These are phyloP conservation scores for Cyprinodon diabolis DNA, from an alignment of 2,797 vertebrate species.

Conservation along the genomic window DNA sequence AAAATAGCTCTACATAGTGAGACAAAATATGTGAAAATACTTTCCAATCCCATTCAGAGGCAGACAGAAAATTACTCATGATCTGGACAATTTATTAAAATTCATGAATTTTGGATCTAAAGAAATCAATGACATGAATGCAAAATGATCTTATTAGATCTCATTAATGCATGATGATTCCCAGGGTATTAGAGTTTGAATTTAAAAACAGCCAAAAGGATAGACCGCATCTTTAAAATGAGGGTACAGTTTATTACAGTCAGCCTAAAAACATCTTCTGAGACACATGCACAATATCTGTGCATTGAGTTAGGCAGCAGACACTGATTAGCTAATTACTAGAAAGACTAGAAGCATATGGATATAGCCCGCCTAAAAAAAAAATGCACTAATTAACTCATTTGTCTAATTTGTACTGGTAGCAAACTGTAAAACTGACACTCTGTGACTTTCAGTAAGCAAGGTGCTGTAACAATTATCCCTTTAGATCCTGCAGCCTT, in stretches of 20 bases:
- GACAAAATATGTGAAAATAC: neutral
- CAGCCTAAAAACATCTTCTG: neutral
- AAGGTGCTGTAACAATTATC: constrained; percentile 4
- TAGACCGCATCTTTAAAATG: neutral
- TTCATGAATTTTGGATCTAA: neutral
- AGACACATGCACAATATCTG: neutral
- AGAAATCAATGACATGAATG: neutral
- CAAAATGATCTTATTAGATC: neutral
- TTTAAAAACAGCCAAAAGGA: constrained; percentile 4
- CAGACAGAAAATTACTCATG: neutral
- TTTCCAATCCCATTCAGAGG: neutral
- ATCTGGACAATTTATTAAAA: neutral
- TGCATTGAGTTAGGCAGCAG: neutral
- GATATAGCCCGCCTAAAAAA: constrained; percentile 8
- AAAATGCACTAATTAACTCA: constrained; percentile 11
- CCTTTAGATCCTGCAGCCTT: constrained; percentile 8
- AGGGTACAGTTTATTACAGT: neutral
- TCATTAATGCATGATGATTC: neutral
- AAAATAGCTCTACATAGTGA: too few relatives aligned
- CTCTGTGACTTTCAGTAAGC: constrained; percentile 12
- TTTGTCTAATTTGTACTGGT: constrained; percentile 16
- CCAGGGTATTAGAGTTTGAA: neutral
- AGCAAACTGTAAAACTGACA: constrained; percentile 24
- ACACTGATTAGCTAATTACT: constrained; percentile 18
- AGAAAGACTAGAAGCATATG: constrained; percentile 7